Evolutionary conservation across 2,113 vertebrate species (phyloP).

Genomic region (Leuciscus idus): DNA sequence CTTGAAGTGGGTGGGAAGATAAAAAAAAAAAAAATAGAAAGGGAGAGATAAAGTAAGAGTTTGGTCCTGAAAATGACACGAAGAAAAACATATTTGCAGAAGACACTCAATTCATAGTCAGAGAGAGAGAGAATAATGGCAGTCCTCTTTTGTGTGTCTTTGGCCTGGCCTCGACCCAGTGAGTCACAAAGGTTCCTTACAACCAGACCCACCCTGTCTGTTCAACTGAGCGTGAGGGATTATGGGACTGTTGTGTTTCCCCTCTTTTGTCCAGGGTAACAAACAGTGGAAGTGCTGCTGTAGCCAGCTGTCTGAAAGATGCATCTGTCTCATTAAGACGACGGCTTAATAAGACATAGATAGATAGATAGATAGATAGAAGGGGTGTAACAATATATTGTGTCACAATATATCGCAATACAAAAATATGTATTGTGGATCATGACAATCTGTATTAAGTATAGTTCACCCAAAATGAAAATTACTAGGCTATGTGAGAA

Average conservation of each 20-base stretch:
- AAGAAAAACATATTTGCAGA: background rate
- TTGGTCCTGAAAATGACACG: background rate
- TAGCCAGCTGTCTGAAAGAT: slow-evolving; percentile 28
- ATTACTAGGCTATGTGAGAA: too few species aligned
- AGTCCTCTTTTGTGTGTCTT: slow-evolving; percentile 12
- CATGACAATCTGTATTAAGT: too few species aligned
- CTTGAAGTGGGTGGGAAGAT: slow-evolving; percentile 32
- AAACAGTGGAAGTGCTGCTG: slow-evolving; percentile 54
- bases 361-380: background rate
- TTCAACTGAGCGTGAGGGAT: background rate
- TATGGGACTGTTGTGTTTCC: slow-evolving; percentile 35
- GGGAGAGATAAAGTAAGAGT: slow-evolving; percentile 5
- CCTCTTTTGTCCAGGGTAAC: slow-evolving; percentile 49
- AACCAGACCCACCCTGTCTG: background rate
- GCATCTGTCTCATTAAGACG: background rate
- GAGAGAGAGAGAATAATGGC: slow-evolving; percentile 9
- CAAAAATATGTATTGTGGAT: too few species aligned
- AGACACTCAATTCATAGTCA: slow-evolving; percentile 1
- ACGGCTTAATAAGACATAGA: too few species aligned
- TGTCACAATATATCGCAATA: too few species aligned
- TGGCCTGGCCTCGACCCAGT: slow-evolving; percentile 20
- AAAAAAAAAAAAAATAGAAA: background rate
- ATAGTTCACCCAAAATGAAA: too few species aligned
- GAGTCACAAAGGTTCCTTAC: slow-evolving; percentile 34
- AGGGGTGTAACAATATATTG: too few species aligned